Percentiles rank a stretch among this genome's conserved stretches.
Conservation (phyloP, 2,888 invertebrate species). For the Belgica antarctica region DNA sequence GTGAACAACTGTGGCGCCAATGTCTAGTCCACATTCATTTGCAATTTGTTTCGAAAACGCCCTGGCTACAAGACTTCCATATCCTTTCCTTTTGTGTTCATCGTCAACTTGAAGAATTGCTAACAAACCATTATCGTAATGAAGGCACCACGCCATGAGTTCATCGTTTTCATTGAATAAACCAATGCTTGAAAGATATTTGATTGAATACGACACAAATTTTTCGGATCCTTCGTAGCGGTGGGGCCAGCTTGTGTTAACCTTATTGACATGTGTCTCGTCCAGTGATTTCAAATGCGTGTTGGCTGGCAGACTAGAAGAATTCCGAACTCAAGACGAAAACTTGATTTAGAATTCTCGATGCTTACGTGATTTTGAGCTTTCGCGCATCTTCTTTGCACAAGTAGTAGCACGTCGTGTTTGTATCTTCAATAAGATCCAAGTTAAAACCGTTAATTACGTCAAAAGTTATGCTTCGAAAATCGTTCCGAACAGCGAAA, state of each 20-base stretch:
- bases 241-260: conserved; percentile 45
- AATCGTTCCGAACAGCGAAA: conserved; percentile 10
- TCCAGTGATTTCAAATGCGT: conserved; percentile 48
- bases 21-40: conserved; percentile 48
- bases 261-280: conserved; percentile 44
- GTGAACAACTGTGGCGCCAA: conserved; percentile 48
- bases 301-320: conserved; percentile 48
- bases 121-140: conserved; percentile 47
- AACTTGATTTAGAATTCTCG: background rate
- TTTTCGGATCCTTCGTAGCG: conserved; percentile 44
- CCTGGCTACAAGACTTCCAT: conserved; percentile 48
- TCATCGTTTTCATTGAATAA: conserved; percentile 49
- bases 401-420: background rate
- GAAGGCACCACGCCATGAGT: conserved; percentile 53
- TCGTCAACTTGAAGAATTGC: conserved; percentile 50
- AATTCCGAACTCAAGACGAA: too few relatives aligned
- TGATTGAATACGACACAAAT: conserved; percentile 48
- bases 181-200: conserved; percentile 49
- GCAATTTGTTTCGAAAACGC: conserved; percentile 48
- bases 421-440: background rate
- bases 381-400: background rate
- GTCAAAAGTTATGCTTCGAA: background rate
- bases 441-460: conserved; percentile 3
- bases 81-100: conserved; percentile 48
- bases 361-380: background rate